A percentile compares a stretch with the other conserved stretches of the same genome.
These are phyloP conservation scores for Hycleus phaleratus DNA, from an alignment of 1,140 invertebrate genomes.

Conservation along the genomic window DNA sequence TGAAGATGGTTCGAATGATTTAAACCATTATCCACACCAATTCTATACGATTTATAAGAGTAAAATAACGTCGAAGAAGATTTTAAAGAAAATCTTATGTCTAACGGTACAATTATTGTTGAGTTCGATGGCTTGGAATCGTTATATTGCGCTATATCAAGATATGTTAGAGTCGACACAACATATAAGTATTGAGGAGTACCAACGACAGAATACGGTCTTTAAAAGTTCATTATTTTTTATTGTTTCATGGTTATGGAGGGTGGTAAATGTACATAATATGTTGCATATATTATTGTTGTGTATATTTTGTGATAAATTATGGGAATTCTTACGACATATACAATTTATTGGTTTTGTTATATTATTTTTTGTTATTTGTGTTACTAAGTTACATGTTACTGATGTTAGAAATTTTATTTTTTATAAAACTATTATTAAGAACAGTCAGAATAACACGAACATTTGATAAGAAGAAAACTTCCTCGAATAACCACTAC, in stretches of 20 bases:
- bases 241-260: slow-evolving; percentile 65
- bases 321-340: slow-evolving; percentile 60
- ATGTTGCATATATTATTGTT: slow-evolving; percentile 66
- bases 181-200: slow-evolving; percentile 43
- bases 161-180: slow-evolving; percentile 57
- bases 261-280: slow-evolving; percentile 71
- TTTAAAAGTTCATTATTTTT: slow-evolving; percentile 64
- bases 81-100: slow-evolving; percentile 55
- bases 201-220: slow-evolving; percentile 46
- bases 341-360: slow-evolving; percentile 56
- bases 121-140: slow-evolving; percentile 70
- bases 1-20: slow-evolving; percentile 44
- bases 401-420: slow-evolving; percentile 48
- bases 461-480: background rate
- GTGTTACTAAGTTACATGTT: slow-evolving; percentile 52
- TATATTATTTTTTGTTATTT: slow-evolving; percentile 48
- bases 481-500: too few relatives aligned
- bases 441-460: background rate
- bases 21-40: slow-evolving; percentile 31
- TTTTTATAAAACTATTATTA: slow-evolving; percentile 31
- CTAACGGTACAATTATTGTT: slow-evolving; percentile 62
- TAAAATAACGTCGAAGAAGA: slow-evolving; percentile 54
- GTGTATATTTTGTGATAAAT: slow-evolving; percentile 71
- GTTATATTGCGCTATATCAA: slow-evolving; percentile 70
- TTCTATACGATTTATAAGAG: slow-evolving; percentile 47